Conservation (phyloP, 2,797 vertebrate genomes). For the Pangasius djambal region DNA sequence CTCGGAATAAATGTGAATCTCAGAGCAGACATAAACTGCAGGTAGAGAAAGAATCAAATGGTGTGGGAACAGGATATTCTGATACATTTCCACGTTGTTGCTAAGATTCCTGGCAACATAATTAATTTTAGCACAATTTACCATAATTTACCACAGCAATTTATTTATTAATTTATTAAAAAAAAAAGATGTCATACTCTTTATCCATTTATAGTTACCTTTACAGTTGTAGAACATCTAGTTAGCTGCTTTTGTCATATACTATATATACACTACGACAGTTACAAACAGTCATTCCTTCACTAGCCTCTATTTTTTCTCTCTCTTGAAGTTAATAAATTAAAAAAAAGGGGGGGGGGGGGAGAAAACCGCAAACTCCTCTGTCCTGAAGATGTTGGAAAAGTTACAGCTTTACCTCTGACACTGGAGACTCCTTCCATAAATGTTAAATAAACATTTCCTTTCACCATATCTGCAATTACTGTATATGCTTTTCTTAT, state of each 20-base stretch:
- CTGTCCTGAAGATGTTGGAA: not conserved
- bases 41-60: not conserved
- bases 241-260: not conserved
- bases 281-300: not conserved
- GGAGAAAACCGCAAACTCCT: not conserved
- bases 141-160: not conserved
- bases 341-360: accelerated
- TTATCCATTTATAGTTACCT: not conserved
- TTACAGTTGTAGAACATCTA: not conserved
- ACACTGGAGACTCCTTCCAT: not conserved
- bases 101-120: not conserved
- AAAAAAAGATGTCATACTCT: no score
- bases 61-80: not conserved
- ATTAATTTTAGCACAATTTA: no score
- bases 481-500: not conserved
- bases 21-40: not conserved
- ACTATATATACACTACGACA: not conserved
- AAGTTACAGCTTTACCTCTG: not conserved
- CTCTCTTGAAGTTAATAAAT: not conserved
- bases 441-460: not conserved
- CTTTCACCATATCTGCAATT: not conserved
- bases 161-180: not conserved
- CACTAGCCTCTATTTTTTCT: not conserved
- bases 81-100: not conserved
- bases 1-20: not conserved